Conservation (phyloP, 2,797 vertebrate species). For the Thamnophis elegans region DNA sequence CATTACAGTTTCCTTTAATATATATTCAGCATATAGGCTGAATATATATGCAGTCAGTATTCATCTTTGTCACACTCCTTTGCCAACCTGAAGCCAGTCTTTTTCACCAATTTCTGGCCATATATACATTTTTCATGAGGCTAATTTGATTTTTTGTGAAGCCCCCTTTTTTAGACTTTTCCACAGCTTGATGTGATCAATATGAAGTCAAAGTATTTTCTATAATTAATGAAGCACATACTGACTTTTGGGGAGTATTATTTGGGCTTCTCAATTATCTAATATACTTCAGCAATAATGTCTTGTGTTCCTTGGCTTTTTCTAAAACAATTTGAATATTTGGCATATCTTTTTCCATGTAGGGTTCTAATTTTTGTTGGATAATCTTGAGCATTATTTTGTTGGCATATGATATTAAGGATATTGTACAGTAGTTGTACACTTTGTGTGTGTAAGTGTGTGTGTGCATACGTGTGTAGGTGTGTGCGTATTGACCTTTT, state of each 20-base stretch:
- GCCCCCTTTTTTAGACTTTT: not conserved
- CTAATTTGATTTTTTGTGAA: not conserved
- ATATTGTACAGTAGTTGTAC: not conserved
- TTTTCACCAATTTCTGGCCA: not conserved
- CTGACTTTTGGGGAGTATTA: not conserved
- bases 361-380: not conserved
- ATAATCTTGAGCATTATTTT: not conserved
- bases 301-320: not conserved
- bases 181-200: not conserved
- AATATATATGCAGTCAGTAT: not conserved
- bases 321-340: not conserved
- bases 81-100: not conserved
- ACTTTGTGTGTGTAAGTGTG: not conserved
- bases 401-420: not conserved
- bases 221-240: not conserved
- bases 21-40: not conserved
- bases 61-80: not conserved
- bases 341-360: not conserved
- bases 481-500: not conserved
- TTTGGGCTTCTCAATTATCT: not conserved
- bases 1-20: not conserved
- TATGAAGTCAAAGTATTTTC: not conserved
- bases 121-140: not conserved
- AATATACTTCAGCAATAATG: not conserved
- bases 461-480: too few relatives aligned